Evolutionary conservation across 2,113 vertebrate genomes (phyloP).

Genomic region (Anseranas semipalmata): DNA sequence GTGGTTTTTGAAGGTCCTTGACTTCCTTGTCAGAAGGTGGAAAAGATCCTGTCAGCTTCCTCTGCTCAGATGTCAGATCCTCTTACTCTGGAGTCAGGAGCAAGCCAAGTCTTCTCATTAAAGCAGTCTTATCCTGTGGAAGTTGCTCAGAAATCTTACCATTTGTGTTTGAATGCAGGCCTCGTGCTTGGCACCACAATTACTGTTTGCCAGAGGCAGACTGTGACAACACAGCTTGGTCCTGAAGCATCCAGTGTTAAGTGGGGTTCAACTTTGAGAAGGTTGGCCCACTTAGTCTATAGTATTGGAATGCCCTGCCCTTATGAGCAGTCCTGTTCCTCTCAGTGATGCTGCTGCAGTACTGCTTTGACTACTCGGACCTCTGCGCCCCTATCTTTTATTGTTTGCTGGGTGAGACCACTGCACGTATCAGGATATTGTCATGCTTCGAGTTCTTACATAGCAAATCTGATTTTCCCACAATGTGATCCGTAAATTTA

Average conservation of each 20-base stretch:
- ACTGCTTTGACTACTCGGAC: neutral
- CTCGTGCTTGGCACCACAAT: neutral
- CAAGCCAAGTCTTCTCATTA: neutral
- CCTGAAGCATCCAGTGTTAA: neutral
- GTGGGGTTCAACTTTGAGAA: neutral
- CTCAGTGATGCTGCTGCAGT: neutral
- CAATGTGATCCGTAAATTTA: neutral
- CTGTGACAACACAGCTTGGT: neutral
- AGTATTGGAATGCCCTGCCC: rapidly evolving
- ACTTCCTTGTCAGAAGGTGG: neutral
- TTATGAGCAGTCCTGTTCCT: neutral
- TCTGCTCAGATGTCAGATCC: neutral
- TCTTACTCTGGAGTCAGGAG: neutral
- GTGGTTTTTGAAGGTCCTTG: neutral
- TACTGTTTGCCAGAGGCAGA: neutral
- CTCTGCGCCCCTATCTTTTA: neutral
- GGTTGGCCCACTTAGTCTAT: rapidly evolving
- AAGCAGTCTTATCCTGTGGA: neutral
- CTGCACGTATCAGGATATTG: rapidly evolving
- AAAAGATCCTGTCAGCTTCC: neutral
- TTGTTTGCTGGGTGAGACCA: rapidly evolving
- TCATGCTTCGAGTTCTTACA: neutral
- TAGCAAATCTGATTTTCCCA: neutral
- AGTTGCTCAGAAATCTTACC: neutral
- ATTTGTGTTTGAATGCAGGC: neutral